phyloP scores from a whole-genome alignment of 1,140 invertebrate genomes.

The Drosophila neocordata region DNA sequence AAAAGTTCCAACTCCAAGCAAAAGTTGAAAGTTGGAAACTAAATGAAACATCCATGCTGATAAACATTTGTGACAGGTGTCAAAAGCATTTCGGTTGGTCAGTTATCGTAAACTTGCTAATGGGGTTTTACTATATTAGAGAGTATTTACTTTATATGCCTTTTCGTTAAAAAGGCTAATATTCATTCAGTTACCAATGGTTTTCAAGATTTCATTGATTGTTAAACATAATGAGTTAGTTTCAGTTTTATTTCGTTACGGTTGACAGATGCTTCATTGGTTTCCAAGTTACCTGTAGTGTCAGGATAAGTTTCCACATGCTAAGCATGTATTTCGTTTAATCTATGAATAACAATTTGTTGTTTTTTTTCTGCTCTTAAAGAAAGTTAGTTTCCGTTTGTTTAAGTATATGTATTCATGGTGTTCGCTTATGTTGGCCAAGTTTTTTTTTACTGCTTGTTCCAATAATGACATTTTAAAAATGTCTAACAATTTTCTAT shows the following conservation, averaged over 20 bases:
- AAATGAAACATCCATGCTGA: conserved; percentile 40
- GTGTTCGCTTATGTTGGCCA: neutral
- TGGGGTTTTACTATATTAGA: too few relatives aligned
- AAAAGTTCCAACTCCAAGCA: neutral
- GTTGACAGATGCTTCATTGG: too few relatives aligned
- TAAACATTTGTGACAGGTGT: conserved; percentile 66
- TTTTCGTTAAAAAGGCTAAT: too few relatives aligned
- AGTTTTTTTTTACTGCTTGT: neutral
- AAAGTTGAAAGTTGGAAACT: neutral
- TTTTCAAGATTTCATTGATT: too few relatives aligned
- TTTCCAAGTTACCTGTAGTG: too few relatives aligned
- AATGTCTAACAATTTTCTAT: conserved; percentile 3
- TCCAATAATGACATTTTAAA: conserved; percentile 5
- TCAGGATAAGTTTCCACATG: too few relatives aligned
- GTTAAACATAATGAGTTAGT: too few relatives aligned
- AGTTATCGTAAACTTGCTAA: neutral
- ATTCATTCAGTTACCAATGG: too few relatives aligned
- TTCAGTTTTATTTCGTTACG: too few relatives aligned
- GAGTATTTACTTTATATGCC: too few relatives aligned
- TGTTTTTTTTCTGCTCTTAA: neutral
- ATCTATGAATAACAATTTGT: neutral
- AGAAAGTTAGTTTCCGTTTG: too few relatives aligned
- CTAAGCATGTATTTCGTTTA: too few relatives aligned
- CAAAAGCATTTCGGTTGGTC: conserved; percentile 27
- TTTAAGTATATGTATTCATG: neutral